Evolutionary conservation across 1,140 invertebrate species (phyloP), one percentile per base, ranked within the genome.

Genomic region (Conus betulinus): DNA sequence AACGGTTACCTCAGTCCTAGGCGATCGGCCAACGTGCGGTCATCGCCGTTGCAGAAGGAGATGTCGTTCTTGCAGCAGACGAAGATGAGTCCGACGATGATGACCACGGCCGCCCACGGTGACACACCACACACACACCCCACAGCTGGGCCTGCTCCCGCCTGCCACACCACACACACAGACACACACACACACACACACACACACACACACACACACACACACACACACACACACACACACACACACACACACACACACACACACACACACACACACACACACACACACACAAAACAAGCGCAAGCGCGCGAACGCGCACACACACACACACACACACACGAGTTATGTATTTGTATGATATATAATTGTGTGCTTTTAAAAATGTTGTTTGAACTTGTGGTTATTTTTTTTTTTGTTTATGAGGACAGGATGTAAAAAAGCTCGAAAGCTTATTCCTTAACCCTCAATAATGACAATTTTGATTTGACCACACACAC

Each of bases 131-230:
- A n/a, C n/a, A n/a, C n/a, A n/a, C n/a, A 3, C 91, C 91, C 91
- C 91, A 91, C 27, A 91, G 83, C 78, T 90, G 90, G 17, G 90
- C 87, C 84, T 91, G 91, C 86, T 91, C 91, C 27, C 67, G 87
- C 79, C 91, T 91, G 79, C 39, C 39, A 3, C 0, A 39, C 11
- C 87, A 53, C 17, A 82, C 39, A 39, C 39, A 39, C 39, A 3
- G 39, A 39, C 11, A 88, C 87, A 53, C 17, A 82, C 39, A 39
- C 39, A 39, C 39, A 39, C 53, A 5, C 25, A 25, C 3, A 74
- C 20, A 23, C 25, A 23, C 20, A 23, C 71, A 11, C 20, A 4
- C 5, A 11, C 39, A 39, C 39, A 39, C 39, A 39, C 39, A 39
- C 39, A 39, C 39, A 39, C 39, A 39, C 39, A 39, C 39, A 39